Base-by-base conservation (phyloP, 1,140 invertebrate species). In the Matsumurasca onukii region DNA sequence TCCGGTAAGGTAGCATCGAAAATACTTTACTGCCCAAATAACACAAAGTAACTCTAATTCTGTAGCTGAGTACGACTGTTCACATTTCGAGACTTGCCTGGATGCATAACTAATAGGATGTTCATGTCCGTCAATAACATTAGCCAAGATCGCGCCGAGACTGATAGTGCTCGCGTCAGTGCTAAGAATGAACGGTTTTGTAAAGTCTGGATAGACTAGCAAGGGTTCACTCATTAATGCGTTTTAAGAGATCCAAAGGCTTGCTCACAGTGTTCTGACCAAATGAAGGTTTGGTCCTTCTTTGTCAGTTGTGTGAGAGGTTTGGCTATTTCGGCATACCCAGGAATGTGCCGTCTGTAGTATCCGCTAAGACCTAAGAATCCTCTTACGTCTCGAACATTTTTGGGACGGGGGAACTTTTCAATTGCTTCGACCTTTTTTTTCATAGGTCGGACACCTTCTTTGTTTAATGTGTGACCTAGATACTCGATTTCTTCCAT, bases 281-380 rank as follows among this genome's bases (percentile, higher is more conserved):
- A 51, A 12, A 20, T 20, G 24, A 51, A 51, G 24, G n/a, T n/a
- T 65, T 17, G 17, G 75, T 57, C 59, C 29, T 71, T 68, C 71
- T 74, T 70, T 12, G 72, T 25, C 13, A 78, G 61, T 13, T 69
- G 20, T 48, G 69, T 76, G 9, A 82, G 66, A 0, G 80, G 78
- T 51, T 76, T 71, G 0, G 75, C 64, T 1, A 76, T 59, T 20
- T 68, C 68, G 0, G 78, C 68, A 22, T 77, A 76, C 22, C 77
- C 66, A 0, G 71, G 71, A 27, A 81, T 75, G 64, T 80, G 81
- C 3, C 74, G 66, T 2, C 79, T 69, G 52, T 80, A 81, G 66
- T 74, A 81, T 1, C 74, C 75, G 0, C 70, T 39, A 22, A 80
- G 70, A 0, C 78, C 79, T 3, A 80, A 39, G 66, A 80, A 80